Percentiles rank a stretch among this genome's conserved stretches.
Conservation (phyloP, 1,140 invertebrate genomes). For the Danaus plexippus region DNA sequence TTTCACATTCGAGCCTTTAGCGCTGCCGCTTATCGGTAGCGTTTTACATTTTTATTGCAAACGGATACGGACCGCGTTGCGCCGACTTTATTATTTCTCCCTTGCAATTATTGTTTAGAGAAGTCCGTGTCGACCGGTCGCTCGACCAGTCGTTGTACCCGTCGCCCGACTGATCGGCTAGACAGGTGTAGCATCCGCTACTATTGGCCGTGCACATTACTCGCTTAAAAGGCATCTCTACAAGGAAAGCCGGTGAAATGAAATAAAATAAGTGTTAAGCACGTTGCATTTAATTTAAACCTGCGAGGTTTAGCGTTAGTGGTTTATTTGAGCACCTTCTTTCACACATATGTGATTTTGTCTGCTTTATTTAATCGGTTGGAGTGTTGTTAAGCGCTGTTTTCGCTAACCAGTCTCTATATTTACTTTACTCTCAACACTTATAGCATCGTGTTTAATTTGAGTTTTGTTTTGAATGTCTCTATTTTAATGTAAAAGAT, state of each 20-base stretch:
- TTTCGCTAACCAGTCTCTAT: too few species aligned
- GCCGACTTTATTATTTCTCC: slow-evolving; percentile 64
- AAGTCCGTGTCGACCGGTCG: slow-evolving; percentile 30
- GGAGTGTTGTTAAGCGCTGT: too few species aligned
- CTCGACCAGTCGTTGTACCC: slow-evolving; percentile 18
- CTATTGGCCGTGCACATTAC: slow-evolving; percentile 7
- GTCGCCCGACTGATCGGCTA: slow-evolving; percentile 7
- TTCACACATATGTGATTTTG: too few species aligned
- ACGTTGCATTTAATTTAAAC: background rate
- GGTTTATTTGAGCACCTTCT: too few species aligned
- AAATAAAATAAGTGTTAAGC: slow-evolving; percentile 4
- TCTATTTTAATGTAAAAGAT: too few species aligned
- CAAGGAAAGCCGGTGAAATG: slow-evolving; percentile 5
- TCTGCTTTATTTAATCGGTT: too few species aligned
- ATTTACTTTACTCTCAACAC: too few species aligned
- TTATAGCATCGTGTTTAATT: too few species aligned
- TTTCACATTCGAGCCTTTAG: slow-evolving; percentile 56
- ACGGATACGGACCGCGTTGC: slow-evolving; percentile 60
- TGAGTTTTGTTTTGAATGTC: too few species aligned
- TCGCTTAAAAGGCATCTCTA: slow-evolving; percentile 8
- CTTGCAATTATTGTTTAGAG: slow-evolving; percentile 66
- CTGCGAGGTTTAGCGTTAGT: too few species aligned
- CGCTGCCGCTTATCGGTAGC: slow-evolving; percentile 59
- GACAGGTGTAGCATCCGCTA: slow-evolving; percentile 11
- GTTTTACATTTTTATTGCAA: slow-evolving; percentile 70